Base-by-base conservation (phyloP, 2,113 vertebrate genomes). In the Peucedramus taeniatus region DNA sequence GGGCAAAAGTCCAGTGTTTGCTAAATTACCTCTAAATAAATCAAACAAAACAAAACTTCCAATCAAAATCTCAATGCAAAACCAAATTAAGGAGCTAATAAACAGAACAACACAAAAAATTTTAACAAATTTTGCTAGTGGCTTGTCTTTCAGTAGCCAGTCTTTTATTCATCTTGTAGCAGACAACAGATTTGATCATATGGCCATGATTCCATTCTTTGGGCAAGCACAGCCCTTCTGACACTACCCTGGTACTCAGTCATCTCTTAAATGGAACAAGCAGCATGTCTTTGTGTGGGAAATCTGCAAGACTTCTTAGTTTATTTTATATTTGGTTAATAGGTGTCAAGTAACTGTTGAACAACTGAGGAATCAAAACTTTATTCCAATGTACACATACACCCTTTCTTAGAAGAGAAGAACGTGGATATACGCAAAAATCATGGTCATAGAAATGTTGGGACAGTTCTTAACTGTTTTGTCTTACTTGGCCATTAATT, bases 361-460 rank as follows among this genome's bases (percentile, higher is more conserved):
- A 44, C 14, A 66, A 50, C 42, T 3, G 2, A 51, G 33, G 21
- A 89, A 87, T 26, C 28, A 42, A 69, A 66, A 66, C 8, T 42
- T 53, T 12, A 68, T 49, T 64, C 13, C 19, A 68, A 13, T 3
- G 9, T 33, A 30, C 59, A 68, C 2, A 22, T 2, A 40, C 2
- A 8, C 4, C 15, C 15, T 23, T 70, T 90, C 27, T 87, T 39
- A 81, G 3, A 35, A 30, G 26, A 4, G 15, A 59, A 79, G 17
- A 77, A 66, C 1, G 28, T 31, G 3, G 30, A 13, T 11, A 53
- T 15, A 65, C 7, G 22, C 35, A 77, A 83, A 95, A 91, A 12
- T 0, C 35, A 51, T 0, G 1, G 42, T 23, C 15, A 45, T 5
- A 13, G 64, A 77, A 75, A 64, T 63, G 42, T 6, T 56, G 60